Evolutionary conservation across 2,113 vertebrate genomes (phyloP), one percentile per base, ranked within the genome.

Genomic region (Hippoglossus stenolepis): DNA sequence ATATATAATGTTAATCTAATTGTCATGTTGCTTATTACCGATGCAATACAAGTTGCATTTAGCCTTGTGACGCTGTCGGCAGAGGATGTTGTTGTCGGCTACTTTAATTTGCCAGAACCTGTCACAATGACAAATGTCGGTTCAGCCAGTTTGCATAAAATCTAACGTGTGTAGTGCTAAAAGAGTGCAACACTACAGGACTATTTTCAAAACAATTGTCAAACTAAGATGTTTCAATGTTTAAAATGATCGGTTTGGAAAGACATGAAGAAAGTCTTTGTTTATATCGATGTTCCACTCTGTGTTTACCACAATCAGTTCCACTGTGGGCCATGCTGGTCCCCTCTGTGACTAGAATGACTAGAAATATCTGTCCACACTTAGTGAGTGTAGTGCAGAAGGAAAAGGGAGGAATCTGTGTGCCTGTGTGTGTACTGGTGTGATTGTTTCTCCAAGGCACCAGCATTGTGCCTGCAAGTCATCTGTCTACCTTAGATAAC

Each of bases 401-500:
- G 47, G 31, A 31, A 31, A 31, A 31, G 31, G 31, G 6, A 31
- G 31, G 14, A 23, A 17, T 26, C 4, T 40, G 28, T 17, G 43
- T 53, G 60, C 18, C 43, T 61, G 38, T 18, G 12, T 23, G 9
- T 17, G 59, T 69, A 14, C 13, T 15, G n/a, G 54, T 21, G 2
- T 15, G 20, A 54, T 11, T 38, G 63, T 82, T 69, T 61, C 62
- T 51, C 62, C 15, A 61, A 58, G 73, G 70, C 62, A 53, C 53
- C 67, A 47, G 75, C 70, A 43, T 70, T 85, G 65, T 86, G 73
- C 64, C 60, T 73, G 67, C 59, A 71, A 84, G 69, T 76, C 79
- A 80, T 83, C 79, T 91, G 81, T 69, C 3, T 8, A 79, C 51
- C 57, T 71, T 20, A 83, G 71, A 87, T 86, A 86, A 70, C 43